Evolutionary conservation across 2,797 vertebrate species (phyloP), one percentile per base, ranked within the genome.

Genomic region (Tauraco hartlaubi): DNA sequence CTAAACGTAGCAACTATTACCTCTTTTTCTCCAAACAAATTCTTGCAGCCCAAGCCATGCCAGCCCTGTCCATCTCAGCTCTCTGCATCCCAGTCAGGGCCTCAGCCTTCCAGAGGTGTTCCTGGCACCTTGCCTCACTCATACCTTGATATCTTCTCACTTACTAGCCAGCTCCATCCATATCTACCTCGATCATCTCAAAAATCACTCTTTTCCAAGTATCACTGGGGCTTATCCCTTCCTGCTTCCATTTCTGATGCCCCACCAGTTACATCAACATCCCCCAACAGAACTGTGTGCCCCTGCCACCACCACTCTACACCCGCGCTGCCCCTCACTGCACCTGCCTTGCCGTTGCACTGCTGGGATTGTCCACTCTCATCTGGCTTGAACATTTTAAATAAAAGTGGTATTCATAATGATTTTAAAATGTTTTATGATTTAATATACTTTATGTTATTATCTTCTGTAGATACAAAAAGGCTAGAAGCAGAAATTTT

Each of bases 271-370:
- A 35, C 48, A 59, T 3, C 15, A 82, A 64, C 12, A 63, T 29
- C 4, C 7, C 21, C 9, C 39, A 49, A 22, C 2, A 59, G 21
- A 91, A 69, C 28, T 25, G 39, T 26, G 4, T 0, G 1, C 11
- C 44, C 9, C 41, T 67, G 22, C 35, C 25, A 37, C 49, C 33
- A 29, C 11, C 49, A 44, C 12, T 11, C 21, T 14, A 21, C 7
- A 37, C 6, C 43, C 29, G 17, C 2, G 0, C 33, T 54, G 26
- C 8, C 22, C 21, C 66, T 56, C 52, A 59, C 3, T 0, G 1
- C 15, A n/a, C 54, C 44, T 35, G 31, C 58, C 28, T 79, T 63
- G 29, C 67, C 43, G 43, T 79, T 43, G 16, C 41, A 43, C 51
- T 54, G 35, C 51, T 66, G 61, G 29, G 7, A 11, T 22, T 66